Conservation (phyloP, 2,113 vertebrate species). For the Stigmatopora argus region DNA sequence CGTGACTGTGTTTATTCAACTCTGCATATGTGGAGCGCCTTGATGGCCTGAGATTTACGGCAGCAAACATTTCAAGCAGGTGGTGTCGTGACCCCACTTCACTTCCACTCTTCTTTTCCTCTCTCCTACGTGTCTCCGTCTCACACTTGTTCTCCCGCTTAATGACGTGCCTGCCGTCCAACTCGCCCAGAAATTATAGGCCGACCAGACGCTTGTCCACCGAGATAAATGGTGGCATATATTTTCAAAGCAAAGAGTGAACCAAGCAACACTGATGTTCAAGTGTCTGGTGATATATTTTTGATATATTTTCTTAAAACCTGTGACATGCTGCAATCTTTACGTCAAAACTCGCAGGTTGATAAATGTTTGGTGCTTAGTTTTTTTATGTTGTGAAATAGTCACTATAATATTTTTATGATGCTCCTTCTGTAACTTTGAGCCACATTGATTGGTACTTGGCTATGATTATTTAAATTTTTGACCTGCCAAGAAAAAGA, state of each 20-base stretch:
- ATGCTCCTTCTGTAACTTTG: too few species aligned
- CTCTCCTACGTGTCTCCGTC: slow-evolving; percentile 11
- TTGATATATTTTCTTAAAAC: too few species aligned
- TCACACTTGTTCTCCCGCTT: slow-evolving; percentile 21
- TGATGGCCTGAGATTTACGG: slow-evolving; percentile 52
- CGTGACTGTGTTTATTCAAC: neutral
- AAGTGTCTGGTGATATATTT: neutral
- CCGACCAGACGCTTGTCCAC: neutral
- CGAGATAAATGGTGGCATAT: neutral
- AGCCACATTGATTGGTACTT: neutral
- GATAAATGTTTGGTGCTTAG: too few species aligned
- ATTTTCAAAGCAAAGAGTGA: neutral
- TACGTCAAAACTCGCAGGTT: too few species aligned
- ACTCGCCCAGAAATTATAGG: neutral
- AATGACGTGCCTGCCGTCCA: slow-evolving; percentile 5
- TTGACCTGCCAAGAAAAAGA: too few species aligned
- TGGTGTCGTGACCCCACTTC: slow-evolving; percentile 55
- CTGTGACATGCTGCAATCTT: too few species aligned
- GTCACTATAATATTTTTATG: too few species aligned
- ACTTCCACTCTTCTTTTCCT: slow-evolving; percentile 26
- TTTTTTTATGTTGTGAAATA: too few species aligned
- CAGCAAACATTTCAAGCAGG: slow-evolving; percentile 73
- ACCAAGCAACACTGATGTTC: neutral
- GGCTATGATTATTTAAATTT: neutral
- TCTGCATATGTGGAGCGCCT: slow-evolving; percentile 26